Evolutionary conservation across 2,888 invertebrate genomes (phyloP), one percentile per base, ranked within the genome.

Genomic region (Selenia dentaria): DNA sequence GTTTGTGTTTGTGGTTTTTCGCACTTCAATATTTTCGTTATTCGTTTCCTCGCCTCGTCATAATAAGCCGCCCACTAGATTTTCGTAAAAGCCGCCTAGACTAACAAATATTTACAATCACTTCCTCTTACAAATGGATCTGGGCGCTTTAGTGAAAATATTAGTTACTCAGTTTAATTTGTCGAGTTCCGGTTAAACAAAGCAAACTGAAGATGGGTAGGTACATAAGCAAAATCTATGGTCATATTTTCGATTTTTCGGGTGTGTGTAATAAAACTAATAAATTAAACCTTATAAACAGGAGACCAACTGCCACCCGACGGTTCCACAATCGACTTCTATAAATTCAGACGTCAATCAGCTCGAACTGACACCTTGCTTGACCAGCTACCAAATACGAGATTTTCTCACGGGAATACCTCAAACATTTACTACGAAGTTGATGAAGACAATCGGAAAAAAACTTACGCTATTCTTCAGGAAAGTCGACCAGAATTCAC

Each of bases 391-490:
- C 34, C 36, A 22, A 28, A 35, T 12, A n/a, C 32, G 10, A 20
- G 37, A 12, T 36, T 45, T 11, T 59, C 59, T 9, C 54, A 57
- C 31, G 59, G 53, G 24, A 43, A 51, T 8, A 40, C 51, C 8
- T 56, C 61, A 10, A 72, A 70, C 29, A 59, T 76, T 27, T 46
- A 57, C 14, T 58, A 63, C 33, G 77, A 76, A 59, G 41, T 69
- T 1, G 74, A 78, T 28, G 73, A 74, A 35, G 53, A 71, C 16
- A 75, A 70, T 34, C 68, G 58, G 9, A 70, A 69, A 27, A 88
- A 75, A 59, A 80, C 76, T n/a, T 89, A 83, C 38, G 83, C 89
- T 8, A 74, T 84, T 52, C 62, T 89, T 41, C 87, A 86, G 64
- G 89, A 89, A 60, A 62, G 73, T 24, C 64, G 79, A 57, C 59